These are phyloP conservation scores for Andrena fulva DNA, from an alignment of 2,888 invertebrate genomes.

Conservation along the genomic window DNA sequence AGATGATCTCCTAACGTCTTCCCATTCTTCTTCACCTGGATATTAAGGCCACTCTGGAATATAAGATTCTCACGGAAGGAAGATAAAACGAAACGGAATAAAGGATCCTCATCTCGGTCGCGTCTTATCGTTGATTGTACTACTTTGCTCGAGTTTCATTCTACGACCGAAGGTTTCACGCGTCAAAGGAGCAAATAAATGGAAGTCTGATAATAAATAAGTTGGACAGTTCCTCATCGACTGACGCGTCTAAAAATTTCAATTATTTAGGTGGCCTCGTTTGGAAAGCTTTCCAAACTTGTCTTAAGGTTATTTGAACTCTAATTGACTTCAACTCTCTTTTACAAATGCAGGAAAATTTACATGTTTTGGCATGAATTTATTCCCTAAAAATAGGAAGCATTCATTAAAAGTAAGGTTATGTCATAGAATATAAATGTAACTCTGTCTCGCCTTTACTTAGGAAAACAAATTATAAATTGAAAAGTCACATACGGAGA, in stretches of 20 bases:
- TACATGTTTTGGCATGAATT: no score
- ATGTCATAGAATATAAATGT: no score
- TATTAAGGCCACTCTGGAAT: slow-evolving; percentile 58
- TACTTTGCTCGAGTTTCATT: slow-evolving; percentile 39
- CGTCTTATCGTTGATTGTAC: slow-evolving; percentile 58
- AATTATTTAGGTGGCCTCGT: neutral
- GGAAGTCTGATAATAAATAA: slow-evolving; percentile 51
- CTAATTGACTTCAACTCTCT: no score
- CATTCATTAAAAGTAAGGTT: no score
- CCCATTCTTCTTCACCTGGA: slow-evolving; percentile 50
- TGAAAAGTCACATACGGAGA: no score
- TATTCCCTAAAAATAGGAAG: no score
- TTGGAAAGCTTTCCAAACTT: neutral
- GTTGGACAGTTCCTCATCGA: neutral
- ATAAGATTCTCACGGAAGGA: slow-evolving; percentile 48
- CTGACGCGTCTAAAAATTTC: neutral
- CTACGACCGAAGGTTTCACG: slow-evolving; percentile 21
- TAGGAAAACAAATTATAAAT: no score
- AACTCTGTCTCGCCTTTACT: no score
- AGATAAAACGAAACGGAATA: slow-evolving; percentile 58
- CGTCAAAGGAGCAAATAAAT: slow-evolving; percentile 35
- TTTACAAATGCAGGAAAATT: no score
- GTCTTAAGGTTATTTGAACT: no score
- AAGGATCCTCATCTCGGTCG: slow-evolving; percentile 42
- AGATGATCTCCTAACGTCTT: slow-evolving; percentile 53